Evolutionary conservation across 2,797 vertebrate species (phyloP), one percentile per base, ranked within the genome.

Genomic region (Urocyon cinereoargenteus): DNA sequence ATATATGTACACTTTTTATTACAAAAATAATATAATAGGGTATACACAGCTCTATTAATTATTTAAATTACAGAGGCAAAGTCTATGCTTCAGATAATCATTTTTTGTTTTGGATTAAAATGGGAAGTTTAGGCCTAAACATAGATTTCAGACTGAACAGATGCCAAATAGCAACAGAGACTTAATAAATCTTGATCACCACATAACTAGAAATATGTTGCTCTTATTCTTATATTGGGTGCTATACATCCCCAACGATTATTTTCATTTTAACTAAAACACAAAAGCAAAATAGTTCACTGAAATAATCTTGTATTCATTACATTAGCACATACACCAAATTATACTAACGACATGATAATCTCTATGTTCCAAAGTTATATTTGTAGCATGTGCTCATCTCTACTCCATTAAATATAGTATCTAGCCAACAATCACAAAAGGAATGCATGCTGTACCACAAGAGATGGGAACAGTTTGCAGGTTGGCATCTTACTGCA

Each of bases 11-110:
- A 89, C 45, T 57, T 84, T 93, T 62, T 87, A 94, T 96, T 89
- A 97, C 40, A 96, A 98, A 97, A 97, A 97, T 96, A 97, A 94
- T 94, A 40, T 86, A 92, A 95, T 83, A 94, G 51, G 62, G 68
- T 55, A 92, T 97, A 75, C 81, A 93, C 55, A 95, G 72, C 45
- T 93, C 82, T 98, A 85, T 95, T 90, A 90, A 53, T 92, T 93
- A 51, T 73, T 97, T 95, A 87, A 94, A 87, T 87, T 83, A 94
- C 45, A 95, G 9, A 95, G 82, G 92, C 64, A 91, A 96, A 51
- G n/a, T 82, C 93, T 97, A 96, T 59, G 84, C 55, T 96, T 97
- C 66, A 85, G 28, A 86, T 86, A 95, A 82, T 34, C n/a, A 96
- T 83, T 97, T 96, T 91, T 92, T 31, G 96, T 72, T 97, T 92